A percentile compares a stretch with the other conserved stretches of the same genome.
These are phyloP conservation scores for Serranus cabrilla DNA, from an alignment of 2,797 vertebrate genomes.

Conservation along the genomic window DNA sequence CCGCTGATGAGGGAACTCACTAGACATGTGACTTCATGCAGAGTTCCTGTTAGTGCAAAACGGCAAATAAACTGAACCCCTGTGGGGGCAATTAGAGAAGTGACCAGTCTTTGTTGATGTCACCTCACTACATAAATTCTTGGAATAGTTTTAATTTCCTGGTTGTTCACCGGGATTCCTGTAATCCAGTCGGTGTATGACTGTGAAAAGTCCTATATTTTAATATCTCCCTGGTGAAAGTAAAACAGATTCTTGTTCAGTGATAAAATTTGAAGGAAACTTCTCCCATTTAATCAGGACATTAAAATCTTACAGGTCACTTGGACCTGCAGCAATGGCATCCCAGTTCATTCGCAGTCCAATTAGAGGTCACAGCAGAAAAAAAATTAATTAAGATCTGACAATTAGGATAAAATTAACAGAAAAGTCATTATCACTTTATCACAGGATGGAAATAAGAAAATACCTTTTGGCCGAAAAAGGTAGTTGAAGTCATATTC, in stretches of 20 bases:
- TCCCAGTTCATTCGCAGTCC: not conserved
- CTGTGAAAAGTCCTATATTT: too few species aligned
- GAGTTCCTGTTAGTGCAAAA: constrained; percentile 3
- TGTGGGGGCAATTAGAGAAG: not conserved
- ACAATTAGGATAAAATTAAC: not conserved
- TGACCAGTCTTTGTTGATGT: not conserved
- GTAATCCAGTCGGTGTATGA: too few species aligned
- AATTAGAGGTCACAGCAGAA: not conserved
- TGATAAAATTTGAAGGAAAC: too few species aligned
- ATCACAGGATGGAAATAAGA: not conserved
- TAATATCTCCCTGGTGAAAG: too few species aligned
- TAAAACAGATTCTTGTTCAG: too few species aligned
- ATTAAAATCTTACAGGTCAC: too few species aligned
- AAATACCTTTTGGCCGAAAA: not conserved
- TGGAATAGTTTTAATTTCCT: not conserved
- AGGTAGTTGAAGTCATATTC: not conserved
- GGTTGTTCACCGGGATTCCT: not conserved
- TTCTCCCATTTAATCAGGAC: too few species aligned
- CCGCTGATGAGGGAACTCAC: constrained; percentile 12
- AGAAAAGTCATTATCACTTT: too few species aligned
- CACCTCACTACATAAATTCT: not conserved
- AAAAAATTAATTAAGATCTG: not conserved
- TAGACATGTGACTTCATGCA: not conserved
- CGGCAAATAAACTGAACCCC: not conserved
- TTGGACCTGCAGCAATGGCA: too few species aligned